These are phyloP conservation scores for Sardina pilchardus DNA, from an alignment of 2,113 vertebrate species.

Conservation along the genomic window DNA sequence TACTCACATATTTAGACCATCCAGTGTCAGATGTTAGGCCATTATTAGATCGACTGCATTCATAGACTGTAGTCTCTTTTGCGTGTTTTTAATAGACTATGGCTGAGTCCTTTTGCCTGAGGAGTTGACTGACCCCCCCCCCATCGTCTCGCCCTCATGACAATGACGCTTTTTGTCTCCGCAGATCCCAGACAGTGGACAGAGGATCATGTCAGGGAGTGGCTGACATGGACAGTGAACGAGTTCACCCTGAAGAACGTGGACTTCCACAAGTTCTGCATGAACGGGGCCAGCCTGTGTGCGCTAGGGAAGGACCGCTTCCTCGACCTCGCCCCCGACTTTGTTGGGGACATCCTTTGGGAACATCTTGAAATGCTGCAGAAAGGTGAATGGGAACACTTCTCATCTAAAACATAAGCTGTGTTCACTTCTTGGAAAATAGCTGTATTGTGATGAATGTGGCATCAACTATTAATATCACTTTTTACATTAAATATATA, in stretches of 20 bases:
- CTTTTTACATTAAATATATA: not conserved
- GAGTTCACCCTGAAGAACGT: constrained; percentile 98
- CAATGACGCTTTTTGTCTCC: not conserved
- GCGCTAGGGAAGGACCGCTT: constrained; percentile 96
- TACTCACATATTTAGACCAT: not conserved
- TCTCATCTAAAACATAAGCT: not conserved
- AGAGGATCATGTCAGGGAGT: constrained; percentile 89
- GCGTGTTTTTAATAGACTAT: not conserved
- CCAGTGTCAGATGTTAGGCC: not conserved
- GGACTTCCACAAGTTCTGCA: constrained; percentile 94
- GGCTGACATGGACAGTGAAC: constrained; percentile 96
- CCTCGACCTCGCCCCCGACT: constrained; percentile 94
- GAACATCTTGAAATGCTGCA: constrained; percentile 98
- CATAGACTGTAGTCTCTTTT: not conserved
- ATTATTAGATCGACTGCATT: not conserved
- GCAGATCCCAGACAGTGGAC: constrained; percentile 96
- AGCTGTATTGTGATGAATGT: no score
- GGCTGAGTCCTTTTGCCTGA: not conserved
- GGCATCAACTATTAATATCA: not conserved
- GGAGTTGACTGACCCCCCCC: not conserved
- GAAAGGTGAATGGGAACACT: constrained; percentile 79
- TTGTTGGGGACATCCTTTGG: constrained; percentile 98
- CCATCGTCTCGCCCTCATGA: not conserved
- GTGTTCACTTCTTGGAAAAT: not conserved
- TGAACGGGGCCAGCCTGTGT: constrained; percentile 90